Conservation (phyloP, 2,888 invertebrate genomes). For the Capitulum mitella region DNA sequence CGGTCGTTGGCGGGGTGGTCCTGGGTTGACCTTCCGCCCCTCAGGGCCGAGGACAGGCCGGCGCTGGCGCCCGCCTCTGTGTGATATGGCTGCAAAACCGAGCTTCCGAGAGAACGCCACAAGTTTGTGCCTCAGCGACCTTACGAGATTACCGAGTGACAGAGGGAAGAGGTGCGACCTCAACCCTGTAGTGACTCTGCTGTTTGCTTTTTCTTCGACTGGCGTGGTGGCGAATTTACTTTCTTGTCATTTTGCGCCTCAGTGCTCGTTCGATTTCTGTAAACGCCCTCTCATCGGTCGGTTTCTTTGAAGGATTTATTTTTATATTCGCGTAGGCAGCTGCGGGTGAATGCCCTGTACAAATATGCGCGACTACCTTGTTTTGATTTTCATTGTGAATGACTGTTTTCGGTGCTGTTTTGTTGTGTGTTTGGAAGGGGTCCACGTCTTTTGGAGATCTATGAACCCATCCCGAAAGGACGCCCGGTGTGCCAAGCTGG, state of each 20-base stretch:
- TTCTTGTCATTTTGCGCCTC: no score
- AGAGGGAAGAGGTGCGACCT: no score
- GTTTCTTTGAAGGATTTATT: constrained; percentile 14
- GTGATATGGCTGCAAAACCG: constrained; percentile 7
- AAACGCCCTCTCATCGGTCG: no score
- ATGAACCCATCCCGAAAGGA: no score
- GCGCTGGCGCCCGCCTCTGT: neutral
- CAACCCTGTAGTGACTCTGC: no score
- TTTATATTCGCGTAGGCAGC: constrained; percentile 5
- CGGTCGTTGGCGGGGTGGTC: neutral
- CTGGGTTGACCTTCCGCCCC: neutral
- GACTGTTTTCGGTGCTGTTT: neutral
- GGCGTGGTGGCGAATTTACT: no score
- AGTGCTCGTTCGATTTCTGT: no score
- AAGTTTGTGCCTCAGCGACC: constrained; percentile 10
- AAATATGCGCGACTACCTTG: neutral
- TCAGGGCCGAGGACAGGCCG: neutral
- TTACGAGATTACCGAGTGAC: neutral
- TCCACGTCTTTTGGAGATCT: no score
- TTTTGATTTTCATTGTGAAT: neutral
- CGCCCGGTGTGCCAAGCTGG: no score
- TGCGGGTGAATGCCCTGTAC: neutral
- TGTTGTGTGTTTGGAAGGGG: no score
- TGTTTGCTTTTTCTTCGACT: no score
- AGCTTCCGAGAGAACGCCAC: neutral